Conservation (phyloP, 1,140 invertebrate genomes). For the Pseudomyrmex cubaensis region DNA sequence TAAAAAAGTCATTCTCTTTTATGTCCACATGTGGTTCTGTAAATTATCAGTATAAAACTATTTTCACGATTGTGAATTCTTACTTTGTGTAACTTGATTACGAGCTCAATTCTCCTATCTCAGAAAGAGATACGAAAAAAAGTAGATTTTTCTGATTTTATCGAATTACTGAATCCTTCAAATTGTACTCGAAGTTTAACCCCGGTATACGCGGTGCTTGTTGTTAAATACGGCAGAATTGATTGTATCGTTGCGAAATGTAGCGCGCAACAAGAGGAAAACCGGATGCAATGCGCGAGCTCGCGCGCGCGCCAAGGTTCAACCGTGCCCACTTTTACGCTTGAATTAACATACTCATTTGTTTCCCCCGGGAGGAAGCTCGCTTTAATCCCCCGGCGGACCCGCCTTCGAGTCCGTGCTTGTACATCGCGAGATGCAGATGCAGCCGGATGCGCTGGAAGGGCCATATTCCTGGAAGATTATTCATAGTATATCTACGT, state of each 20-base stretch:
- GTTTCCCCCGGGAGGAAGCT: conserved; percentile 63
- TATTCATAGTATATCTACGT: conserved; percentile 52
- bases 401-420: background rate
- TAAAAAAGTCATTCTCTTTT: too few species aligned
- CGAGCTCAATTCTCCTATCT: too few species aligned
- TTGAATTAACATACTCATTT: conserved; percentile 72
- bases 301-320: conserved; percentile 42
- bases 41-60: too few species aligned
- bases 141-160: too few species aligned
- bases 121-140: too few species aligned
- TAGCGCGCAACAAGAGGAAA: conserved; percentile 5
- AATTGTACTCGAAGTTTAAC: conserved; percentile 24
- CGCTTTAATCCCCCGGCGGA: conserved; percentile 18
- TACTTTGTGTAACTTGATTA: too few species aligned
- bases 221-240: conserved; percentile 29
- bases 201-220: background rate
- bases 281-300: conserved; percentile 31
- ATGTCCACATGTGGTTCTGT: too few species aligned
- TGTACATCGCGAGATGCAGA: conserved; percentile 42
- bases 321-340: conserved; percentile 71
- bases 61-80: conserved; percentile 8
- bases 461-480: conserved; percentile 54
- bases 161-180: background rate
- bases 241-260: conserved; percentile 34
- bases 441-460: conserved; percentile 42